Conservation (phyloP, 2,888 invertebrate genomes). For the Keiferia lycopersicella region DNA sequence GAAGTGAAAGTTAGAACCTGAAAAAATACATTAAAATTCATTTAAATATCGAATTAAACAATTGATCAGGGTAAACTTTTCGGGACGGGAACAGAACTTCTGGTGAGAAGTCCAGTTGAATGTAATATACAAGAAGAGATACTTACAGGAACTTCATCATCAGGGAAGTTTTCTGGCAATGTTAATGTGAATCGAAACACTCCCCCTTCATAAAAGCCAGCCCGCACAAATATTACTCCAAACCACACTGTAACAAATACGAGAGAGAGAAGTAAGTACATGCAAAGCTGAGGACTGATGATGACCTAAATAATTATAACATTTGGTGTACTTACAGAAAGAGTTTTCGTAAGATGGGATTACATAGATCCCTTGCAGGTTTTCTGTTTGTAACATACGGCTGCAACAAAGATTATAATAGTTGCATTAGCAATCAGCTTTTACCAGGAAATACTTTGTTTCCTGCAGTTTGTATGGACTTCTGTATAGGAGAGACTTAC, state of each 20-base stretch:
- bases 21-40: no score
- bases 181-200: slow-evolving; percentile 93
- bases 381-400: slow-evolving; percentile 91
- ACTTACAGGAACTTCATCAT: slow-evolving; percentile 91
- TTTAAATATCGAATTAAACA: no score
- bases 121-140: neutral
- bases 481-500: slow-evolving; percentile 81
- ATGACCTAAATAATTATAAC: neutral
- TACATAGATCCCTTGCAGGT: slow-evolving; percentile 93
- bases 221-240: slow-evolving; percentile 93
- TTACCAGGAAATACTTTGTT: neutral
- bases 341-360: slow-evolving; percentile 94
- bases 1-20: slow-evolving; percentile 92
- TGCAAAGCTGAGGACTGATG: neutral
- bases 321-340: slow-evolving; percentile 83
- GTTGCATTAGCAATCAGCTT: neutral
- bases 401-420: slow-evolving; percentile 74
- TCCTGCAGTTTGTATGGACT: neutral
- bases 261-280: neutral
- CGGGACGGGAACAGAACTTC: no score
- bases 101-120: no score
- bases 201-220: slow-evolving; percentile 94
- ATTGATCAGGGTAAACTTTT: no score
- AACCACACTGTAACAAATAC: slow-evolving; percentile 88
- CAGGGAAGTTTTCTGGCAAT: slow-evolving; percentile 94